These are phyloP conservation scores for Dicrostonyx torquatus DNA, from an alignment of 2,797 vertebrate species.

Conservation along the genomic window DNA sequence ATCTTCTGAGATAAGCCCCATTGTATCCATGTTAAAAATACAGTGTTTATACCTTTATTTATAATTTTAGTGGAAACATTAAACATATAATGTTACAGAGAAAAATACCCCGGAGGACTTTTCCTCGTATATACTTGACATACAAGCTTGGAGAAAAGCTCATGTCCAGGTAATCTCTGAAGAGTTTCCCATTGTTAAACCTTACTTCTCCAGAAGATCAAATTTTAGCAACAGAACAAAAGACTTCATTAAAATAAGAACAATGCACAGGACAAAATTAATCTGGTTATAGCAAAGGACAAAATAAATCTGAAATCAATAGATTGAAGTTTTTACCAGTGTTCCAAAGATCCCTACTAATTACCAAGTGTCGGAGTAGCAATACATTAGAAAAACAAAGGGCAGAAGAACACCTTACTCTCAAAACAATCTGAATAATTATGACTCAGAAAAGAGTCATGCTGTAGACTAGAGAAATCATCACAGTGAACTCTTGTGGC, in stretches of 20 bases:
- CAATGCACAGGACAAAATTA: constrained; percentile 67
- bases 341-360: constrained; percentile 67
- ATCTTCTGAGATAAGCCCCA: not conserved
- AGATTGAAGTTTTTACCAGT: constrained; percentile 66
- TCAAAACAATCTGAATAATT: constrained; percentile 75
- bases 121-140: not conserved
- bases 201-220: constrained; percentile 43
- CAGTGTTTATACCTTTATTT: not conserved
- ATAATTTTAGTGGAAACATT: constrained; percentile 33
- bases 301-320: constrained; percentile 72
- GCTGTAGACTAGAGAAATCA: constrained; percentile 63
- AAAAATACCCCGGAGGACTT: not conserved
- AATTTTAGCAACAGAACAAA: constrained; percentile 67
- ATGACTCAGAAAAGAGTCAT: constrained; percentile 80
- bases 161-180: constrained; percentile 37
- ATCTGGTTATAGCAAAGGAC: constrained; percentile 48
- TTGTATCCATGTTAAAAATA: not conserved
- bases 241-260: constrained; percentile 66
- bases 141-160: constrained; percentile 38
- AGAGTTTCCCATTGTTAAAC: constrained; percentile 41
- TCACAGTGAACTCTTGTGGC: constrained; percentile 75
- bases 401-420: constrained; percentile 66
- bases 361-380: constrained; percentile 72
- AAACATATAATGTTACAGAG: not conserved
- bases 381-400: constrained; percentile 76